phyloP scores from a whole-genome alignment of 2,797 vertebrate species.

The Gallinago nigripennis region DNA sequence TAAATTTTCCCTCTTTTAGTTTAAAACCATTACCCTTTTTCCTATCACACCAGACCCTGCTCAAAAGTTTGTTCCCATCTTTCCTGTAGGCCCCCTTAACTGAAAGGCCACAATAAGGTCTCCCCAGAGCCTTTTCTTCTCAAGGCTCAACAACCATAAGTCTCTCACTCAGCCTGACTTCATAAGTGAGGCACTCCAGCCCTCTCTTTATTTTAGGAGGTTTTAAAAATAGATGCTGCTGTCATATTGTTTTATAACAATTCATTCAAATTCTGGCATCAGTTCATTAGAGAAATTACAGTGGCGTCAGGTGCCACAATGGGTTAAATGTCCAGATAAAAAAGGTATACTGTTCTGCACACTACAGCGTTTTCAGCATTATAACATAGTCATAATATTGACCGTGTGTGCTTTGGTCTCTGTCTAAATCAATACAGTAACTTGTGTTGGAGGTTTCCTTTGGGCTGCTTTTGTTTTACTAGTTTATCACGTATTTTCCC shows the following conservation, averaged over 20 bases:
- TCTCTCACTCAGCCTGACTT: not conserved
- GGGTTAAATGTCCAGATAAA: not conserved
- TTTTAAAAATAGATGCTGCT: not conserved
- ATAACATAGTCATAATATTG: conserved; percentile 5
- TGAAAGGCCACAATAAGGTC: not conserved
- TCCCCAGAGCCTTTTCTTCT: not conserved
- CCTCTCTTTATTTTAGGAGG: not conserved
- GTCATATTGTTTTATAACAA: not conserved
- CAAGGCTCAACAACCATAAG: not conserved
- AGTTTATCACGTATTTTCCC: not conserved
- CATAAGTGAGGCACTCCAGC: not conserved
- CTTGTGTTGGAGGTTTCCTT: conserved; percentile 39
- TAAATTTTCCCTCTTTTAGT: not conserved
- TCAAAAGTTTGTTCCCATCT: not conserved
- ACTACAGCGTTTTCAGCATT: conserved; percentile 30
- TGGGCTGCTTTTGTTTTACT: conserved; percentile 23
- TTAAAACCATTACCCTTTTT: not conserved
- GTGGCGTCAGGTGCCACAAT: not conserved
- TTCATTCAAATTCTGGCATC: conserved; percentile 37
- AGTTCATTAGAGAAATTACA: conserved; percentile 13
- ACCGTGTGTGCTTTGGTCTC: conserved; percentile 43
- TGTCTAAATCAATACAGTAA: conserved; percentile 53
- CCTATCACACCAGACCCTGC: not conserved
- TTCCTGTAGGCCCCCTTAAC: not conserved
- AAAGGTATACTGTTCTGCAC: not conserved